Percentiles rank a stretch among this genome's conserved stretches.
These are phyloP conservation scores for Turritopsis dohrnii DNA, from an alignment of 30 jellyfish, hydroid and myxozoan genomes.

Conservation along the genomic window DNA sequence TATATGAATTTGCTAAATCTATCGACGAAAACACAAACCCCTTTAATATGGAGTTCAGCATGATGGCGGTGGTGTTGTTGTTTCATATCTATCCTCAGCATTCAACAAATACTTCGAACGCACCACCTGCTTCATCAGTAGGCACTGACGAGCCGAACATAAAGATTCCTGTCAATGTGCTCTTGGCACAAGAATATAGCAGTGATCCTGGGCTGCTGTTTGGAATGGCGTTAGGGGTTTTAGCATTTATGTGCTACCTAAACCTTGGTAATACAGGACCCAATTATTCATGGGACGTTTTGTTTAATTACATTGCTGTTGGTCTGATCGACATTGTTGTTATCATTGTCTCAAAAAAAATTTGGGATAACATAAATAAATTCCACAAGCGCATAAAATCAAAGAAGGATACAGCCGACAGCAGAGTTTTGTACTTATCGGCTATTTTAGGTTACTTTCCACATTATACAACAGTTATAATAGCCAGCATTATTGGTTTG, in stretches of 20 bases:
- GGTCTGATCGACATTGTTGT: neutral
- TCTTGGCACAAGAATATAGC: neutral
- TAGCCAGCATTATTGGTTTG: neutral
- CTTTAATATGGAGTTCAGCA: neutral
- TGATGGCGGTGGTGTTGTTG: neutral
- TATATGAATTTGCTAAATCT: neutral
- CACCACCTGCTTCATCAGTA: neutral
- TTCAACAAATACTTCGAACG: neutral
- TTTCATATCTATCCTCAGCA: neutral
- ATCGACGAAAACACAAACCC: neutral
- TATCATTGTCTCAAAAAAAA: neutral
- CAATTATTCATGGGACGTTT: neutral
- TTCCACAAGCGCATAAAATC: neutral
- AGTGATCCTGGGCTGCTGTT: neutral
- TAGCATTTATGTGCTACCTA: neutral
- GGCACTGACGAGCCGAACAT: no score
- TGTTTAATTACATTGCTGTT: neutral
- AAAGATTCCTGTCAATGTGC: neutral
- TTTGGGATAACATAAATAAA: neutral
- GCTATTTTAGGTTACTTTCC: neutral
- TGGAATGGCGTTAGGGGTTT: neutral
- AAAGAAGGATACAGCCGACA: neutral
- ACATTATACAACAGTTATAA: neutral
- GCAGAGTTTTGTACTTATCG: neutral
- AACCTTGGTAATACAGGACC: neutral